Conservation (phyloP, 1,140 invertebrate genomes). For the Hypsibius dujardini region DNA sequence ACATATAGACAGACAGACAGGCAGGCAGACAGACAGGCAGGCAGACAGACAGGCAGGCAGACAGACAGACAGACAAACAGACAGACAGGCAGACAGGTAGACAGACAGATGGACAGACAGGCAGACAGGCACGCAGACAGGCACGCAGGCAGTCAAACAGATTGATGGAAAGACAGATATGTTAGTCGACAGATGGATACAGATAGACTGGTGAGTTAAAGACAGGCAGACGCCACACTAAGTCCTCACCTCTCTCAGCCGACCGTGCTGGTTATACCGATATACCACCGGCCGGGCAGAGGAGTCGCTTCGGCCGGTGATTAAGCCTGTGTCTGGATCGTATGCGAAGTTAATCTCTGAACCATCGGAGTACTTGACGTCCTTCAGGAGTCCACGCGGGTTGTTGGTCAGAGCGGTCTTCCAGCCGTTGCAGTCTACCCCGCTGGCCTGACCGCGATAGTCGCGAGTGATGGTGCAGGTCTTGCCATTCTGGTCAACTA, state of each 20-base stretch:
- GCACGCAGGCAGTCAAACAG: no score
- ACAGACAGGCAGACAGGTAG: no score
- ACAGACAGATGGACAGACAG: no score
- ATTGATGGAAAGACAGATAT: no score
- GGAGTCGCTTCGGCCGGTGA: constrained; percentile 70
- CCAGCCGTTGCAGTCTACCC: constrained; percentile 79
- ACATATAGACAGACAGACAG: no score
- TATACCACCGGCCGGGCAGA: constrained; percentile 79
- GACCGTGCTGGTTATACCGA: constrained; percentile 82
- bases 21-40: no score
- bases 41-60: no score
- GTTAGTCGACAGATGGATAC: no score
- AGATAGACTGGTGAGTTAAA: no score
- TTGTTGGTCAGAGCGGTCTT: constrained; percentile 64
- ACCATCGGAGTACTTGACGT: constrained; percentile 69
- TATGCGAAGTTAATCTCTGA: constrained; percentile 83
- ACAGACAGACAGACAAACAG: no score
- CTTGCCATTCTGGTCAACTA: constrained; percentile 80
- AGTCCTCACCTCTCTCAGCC: constrained; percentile 67
- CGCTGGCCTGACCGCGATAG: constrained; percentile 69
- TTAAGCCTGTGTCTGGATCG: constrained; percentile 62
- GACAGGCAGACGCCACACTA: constrained; percentile 47
- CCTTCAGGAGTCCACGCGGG: constrained; percentile 53
- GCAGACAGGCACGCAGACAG: no score
- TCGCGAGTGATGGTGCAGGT: constrained; percentile 72